Conservation (phyloP, 2,888 invertebrate genomes). For the Cantharis nigra region DNA sequence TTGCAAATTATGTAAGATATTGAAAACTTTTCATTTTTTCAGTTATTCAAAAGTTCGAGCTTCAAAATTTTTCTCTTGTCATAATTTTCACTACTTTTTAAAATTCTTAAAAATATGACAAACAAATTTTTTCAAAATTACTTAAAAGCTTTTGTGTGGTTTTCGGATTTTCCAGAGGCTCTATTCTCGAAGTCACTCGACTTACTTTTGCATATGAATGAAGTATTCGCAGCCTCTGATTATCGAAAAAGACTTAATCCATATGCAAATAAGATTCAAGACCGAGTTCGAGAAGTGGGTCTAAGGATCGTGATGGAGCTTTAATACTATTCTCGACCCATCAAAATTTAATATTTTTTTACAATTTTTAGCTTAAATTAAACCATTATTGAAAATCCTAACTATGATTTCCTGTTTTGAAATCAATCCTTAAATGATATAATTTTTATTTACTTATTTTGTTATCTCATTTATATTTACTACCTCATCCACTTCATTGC, state of each 20-base stretch:
- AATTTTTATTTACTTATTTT: not conserved
- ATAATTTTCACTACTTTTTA: not conserved
- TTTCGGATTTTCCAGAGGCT: no score
- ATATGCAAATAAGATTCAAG: no score
- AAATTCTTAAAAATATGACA: not conserved
- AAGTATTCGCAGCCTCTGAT: no score
- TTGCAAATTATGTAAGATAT: not conserved
- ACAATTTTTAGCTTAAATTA: not conserved
- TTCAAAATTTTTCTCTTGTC: not conserved
- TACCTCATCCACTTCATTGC: not conserved
- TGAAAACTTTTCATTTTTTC: not conserved
- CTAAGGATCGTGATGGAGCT: no score
- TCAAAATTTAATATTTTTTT: not conserved
- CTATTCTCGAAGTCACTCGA: no score
- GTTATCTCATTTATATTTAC: not conserved
- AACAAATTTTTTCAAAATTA: not conserved
- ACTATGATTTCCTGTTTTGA: not conserved
- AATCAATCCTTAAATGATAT: not conserved
- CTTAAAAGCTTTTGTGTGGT: no score
- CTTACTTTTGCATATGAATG: no score
- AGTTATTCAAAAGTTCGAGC: no score
- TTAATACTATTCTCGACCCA: no score
- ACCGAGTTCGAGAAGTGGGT: no score
- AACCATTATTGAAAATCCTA: not conserved
- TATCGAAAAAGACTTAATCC: no score